Base-by-base conservation (phyloP, 1,140 invertebrate species). In the Chrysoperla carnea region DNA sequence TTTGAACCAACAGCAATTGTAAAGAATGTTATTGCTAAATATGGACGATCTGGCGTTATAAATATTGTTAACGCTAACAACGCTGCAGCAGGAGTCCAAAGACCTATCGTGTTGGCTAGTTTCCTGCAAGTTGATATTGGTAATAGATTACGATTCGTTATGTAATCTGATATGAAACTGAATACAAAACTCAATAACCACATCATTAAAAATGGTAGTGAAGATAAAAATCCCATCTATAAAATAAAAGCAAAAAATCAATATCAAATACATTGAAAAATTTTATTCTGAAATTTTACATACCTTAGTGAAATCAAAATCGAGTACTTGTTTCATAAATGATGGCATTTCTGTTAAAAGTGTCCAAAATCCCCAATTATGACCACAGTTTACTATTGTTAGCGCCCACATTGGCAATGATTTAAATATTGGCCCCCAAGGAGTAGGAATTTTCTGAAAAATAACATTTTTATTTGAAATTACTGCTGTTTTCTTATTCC, bases 1-100 rank as follows among this genome's bases (percentile, higher is more conserved):
- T 87, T 86, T 1, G 82, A 61, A 0, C 81, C 76, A 8, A 89
- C 81, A 17, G 81, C 78, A 6, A 78, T 46, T 0, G 76, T 68
- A 3, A 85, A 62, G 12, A 85, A 56, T 0, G 54, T 52, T 2
- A 81, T 70, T 1, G 78, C 74, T 12, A 70, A 41, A 23, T 23
- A 23, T 23, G 17, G 17, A 23, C 17, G 17, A 23, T 23, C 17
- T 23, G 17, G 17, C 5, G 17, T 23, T 23, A 23, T 23, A 5
- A 23, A 23, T 23, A 23, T 23, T 23, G 17, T 23, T 23, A 23
- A 23, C 2, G 17, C 17, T 23, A 23, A 23, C 5, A 23, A 23
- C 5, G 17, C 17, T 23, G 17, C 17, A 23, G 17, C 17, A 5
- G 17, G 17, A 3, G 17, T 23, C 17, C 17, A 23, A 23, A 23